phyloP scores from a whole-genome alignment of 2,888 invertebrate species.

The Chymomyza amoena region DNA sequence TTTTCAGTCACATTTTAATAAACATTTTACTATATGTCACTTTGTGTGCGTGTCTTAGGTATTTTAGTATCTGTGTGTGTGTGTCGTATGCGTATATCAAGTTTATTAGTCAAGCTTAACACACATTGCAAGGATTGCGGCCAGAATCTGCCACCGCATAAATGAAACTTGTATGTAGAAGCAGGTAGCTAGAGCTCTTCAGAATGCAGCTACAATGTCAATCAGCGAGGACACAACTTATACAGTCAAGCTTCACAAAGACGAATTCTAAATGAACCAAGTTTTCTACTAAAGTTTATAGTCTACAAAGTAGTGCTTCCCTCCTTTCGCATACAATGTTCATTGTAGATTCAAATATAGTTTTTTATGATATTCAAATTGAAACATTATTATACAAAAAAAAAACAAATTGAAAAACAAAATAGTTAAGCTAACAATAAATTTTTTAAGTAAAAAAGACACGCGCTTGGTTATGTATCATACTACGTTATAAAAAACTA shows the following conservation, averaged over 20 bases:
- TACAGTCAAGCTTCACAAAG: not conserved
- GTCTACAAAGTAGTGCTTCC: too few species aligned
- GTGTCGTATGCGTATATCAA: conserved; percentile 35
- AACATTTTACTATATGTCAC: not conserved
- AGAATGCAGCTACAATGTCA: not conserved
- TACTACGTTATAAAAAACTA: too few species aligned
- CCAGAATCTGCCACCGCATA: not conserved
- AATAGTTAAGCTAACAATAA: too few species aligned
- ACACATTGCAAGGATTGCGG: conserved; percentile 14
- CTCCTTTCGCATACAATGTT: too few species aligned
- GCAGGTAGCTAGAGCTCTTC: not conserved
- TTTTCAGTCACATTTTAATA: not conserved
- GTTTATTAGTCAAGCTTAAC: conserved; percentile 62
- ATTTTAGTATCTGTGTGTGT: not conserved
- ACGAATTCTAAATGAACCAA: not conserved
- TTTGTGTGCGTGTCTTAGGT: not conserved
- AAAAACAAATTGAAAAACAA: too few species aligned
- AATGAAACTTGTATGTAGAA: not conserved
- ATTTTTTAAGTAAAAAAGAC: too few species aligned
- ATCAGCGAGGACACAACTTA: not conserved
- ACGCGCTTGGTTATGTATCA: too few species aligned
- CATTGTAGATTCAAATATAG: too few species aligned
- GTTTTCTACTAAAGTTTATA: too few species aligned
- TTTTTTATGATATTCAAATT: too few species aligned
- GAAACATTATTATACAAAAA: too few species aligned